Base-by-base conservation (phyloP, 2,888 invertebrate genomes). In the Cyrtodaria siliqua region DNA sequence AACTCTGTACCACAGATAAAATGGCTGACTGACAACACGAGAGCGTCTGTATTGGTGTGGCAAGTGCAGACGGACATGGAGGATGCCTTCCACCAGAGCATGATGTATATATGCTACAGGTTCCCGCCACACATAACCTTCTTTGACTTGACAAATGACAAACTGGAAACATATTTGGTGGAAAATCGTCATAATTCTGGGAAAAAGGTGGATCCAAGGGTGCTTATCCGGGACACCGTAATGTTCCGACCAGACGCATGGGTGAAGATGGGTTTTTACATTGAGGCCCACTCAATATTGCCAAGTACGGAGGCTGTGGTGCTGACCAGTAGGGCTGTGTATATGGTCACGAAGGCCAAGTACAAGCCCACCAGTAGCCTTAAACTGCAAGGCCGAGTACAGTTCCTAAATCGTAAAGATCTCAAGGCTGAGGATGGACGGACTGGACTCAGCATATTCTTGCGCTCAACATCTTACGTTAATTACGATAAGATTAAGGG, bases 1-100 rank as follows among this genome's bases (percentile, higher is more conserved):
- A 88, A 89, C 77, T 91, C 91, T 2, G 85, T 91, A 4, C 86
- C 90, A 8, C 89, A 89, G 75, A 61, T 92, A n/a, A 89, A 89
- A 64, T 91, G 91, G 91, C 71, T 92, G 55, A 84, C 82, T 16
- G 89, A 90, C 56, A 86, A 89, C 24, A 85, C 89, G 0, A 68
- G 85, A n/a, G 80, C 82, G 14, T 82, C 87, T 2, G 68, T 90
- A 14, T 66, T 89, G 0, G 83, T 91, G 14, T 87, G 87, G 78
- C 82, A 86, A 55, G 84, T 85, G 42, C 70, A 76, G 6, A 77
- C 79, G n/a, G 87, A 89, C 33, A 76, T 74, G 18, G 59, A 76
- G 16, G 79, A 70, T 18, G 69, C 79, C 24, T 73, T 72, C 1
- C 73, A 63, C 40, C 80, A 86, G 47, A 86, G 86, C 49, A 40